Base-by-base conservation (phyloP, 2,113 vertebrate genomes). In the Choloepus hoffmanni region DNA sequence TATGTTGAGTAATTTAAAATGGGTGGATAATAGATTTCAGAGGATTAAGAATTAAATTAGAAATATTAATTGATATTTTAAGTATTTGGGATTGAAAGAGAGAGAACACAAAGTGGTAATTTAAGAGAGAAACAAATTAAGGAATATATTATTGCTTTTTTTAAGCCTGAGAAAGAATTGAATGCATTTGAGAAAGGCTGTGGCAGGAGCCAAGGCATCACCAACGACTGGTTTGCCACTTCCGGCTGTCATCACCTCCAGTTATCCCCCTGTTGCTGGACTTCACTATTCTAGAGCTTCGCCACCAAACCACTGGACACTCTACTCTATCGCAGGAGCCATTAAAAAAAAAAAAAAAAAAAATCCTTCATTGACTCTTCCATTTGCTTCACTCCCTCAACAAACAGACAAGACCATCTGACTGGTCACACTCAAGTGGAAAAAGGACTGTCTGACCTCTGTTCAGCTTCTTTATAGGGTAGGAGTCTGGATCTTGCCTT, bases 61-160 rank as follows among this genome's bases (percentile, higher is more conserved):
- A 85, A 90, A 95, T 36, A 79, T 55, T 60, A 19, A 43, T 85
- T 53, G 79, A 79, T 90, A 85, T 63, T 85, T 72, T 63, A 85
- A 72, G 19, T 16, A 16, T 78, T 79, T 43, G 28, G 21, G 70
- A 67, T 63, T 90, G 53, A 72, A 85, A 85, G 43, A 60, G n/a
- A 92, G 67, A 50, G 50, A 55, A 82, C 55, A 85, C 70, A 94
- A 78, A 85, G 30, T 43, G 65, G 7, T 40, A 62, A 85, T 85
- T 85, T 79, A 84, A 55, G 68, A 45, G 77, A 72, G 53, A 79
- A n/a, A 40, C 1, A n/a, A 79, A 24, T 7, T 79, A 79, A 62
- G 26, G 40, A 72, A 85, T 24, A 3, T 18, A 30, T 76, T 68
- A 26, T 33, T 88, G 24, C 36, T 67, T 9, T 82, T 95, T 79